These are phyloP conservation scores for Peucedramus taeniatus DNA, from an alignment of 2,113 vertebrate species.

Conservation along the genomic window DNA sequence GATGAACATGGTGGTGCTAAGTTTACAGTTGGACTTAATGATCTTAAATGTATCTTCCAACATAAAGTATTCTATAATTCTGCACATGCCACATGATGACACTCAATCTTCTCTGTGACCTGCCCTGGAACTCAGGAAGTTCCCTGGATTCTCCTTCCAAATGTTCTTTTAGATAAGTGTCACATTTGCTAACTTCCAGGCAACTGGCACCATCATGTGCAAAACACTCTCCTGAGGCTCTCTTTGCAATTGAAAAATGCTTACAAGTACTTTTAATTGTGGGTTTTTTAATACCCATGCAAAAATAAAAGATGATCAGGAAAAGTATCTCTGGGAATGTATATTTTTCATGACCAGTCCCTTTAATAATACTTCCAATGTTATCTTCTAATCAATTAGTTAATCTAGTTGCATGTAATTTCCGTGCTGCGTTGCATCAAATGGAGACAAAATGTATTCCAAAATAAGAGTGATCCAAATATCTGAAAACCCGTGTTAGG, in stretches of 20 bases:
- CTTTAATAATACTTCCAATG: not conserved
- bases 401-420: conserved; percentile 13
- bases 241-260: not conserved
- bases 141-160: not conserved
- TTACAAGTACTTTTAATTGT: not conserved
- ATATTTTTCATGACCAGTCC: not conserved
- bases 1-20: not conserved
- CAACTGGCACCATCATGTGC: not conserved
- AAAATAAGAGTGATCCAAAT: conserved; percentile 27
- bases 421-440: not conserved
- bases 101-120: not conserved
- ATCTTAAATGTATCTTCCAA: not conserved
- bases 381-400: conserved; percentile 25
- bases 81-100: not conserved
- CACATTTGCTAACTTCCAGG: not conserved
- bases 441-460: not conserved
- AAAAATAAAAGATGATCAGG: not conserved
- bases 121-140: not conserved
- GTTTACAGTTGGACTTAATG: not conserved
- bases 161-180: not conserved
- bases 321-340: not conserved
- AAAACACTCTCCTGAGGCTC: not conserved
- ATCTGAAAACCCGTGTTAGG: not conserved
- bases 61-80: not conserved
- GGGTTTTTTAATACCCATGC: not conserved